A percentile compares a stretch with the other conserved stretches of the same genome.
Conservation (phyloP, 2,888 invertebrate species). For the Orthosia gothica region DNA sequence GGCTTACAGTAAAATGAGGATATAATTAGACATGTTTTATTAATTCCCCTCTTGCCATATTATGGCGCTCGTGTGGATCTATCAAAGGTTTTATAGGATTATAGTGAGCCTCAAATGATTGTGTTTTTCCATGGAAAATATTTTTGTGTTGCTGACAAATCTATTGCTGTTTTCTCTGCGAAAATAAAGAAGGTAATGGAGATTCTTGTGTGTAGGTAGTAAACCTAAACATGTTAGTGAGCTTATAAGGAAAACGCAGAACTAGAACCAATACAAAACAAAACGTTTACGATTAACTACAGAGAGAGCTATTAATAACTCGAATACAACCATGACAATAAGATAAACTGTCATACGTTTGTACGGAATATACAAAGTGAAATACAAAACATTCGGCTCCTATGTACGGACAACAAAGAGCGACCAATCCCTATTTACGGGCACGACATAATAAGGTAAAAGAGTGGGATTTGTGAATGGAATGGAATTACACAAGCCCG, state of each 20-base stretch:
- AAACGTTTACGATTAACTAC: conserved; percentile 4
- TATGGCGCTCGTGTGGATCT: conserved; percentile 22
- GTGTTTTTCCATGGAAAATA: conserved; percentile 15
- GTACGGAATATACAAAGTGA: conserved; percentile 24
- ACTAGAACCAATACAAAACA: not conserved
- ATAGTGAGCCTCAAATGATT: conserved; percentile 26
- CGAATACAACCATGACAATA: conserved; percentile 17
- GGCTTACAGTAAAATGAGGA: conserved; percentile 56
- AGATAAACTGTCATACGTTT: conserved; percentile 31
- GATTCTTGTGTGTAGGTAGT: not conserved
- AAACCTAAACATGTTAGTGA: conserved; percentile 6
- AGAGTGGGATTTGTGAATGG: conserved; percentile 61
- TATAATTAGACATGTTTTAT: conserved; percentile 50
- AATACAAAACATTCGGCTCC: conserved; percentile 35
- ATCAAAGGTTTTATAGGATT: conserved; percentile 51
- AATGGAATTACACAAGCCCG: conserved; percentile 55
- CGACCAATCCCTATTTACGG: conserved; percentile 44
- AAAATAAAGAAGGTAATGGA: conserved; percentile 13
- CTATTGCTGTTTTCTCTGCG: conserved; percentile 1
- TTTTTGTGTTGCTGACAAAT: conserved; percentile 5
- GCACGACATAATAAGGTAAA: conserved; percentile 52
- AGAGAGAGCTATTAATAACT: not conserved
- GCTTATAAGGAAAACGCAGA: conserved; percentile 19
- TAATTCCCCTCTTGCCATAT: conserved; percentile 22
- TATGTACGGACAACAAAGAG: conserved; percentile 42